These are phyloP conservation scores for Girardia tigrina DNA, from an alignment of 2,888 invertebrate species.

Conservation along the genomic window DNA sequence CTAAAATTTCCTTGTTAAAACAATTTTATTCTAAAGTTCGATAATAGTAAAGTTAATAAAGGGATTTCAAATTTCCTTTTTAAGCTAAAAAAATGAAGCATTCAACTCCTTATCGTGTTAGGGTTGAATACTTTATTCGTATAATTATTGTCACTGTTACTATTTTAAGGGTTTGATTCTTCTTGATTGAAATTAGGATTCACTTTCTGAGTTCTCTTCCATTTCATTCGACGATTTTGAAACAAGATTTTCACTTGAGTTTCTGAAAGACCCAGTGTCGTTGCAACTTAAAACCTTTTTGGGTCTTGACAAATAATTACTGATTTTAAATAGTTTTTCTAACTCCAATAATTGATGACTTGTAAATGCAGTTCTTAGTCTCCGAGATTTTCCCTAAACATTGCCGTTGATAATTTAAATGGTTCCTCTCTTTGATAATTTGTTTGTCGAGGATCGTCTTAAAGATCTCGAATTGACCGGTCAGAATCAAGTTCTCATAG, in stretches of 20 bases:
- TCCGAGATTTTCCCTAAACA: slow-evolving; percentile 59
- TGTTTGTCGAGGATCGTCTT: too few relatives aligned
- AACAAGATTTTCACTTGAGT: slow-evolving; percentile 99
- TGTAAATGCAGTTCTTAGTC: slow-evolving; percentile 94
- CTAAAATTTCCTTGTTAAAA: too few relatives aligned
- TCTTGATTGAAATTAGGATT: neutral
- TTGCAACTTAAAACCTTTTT: slow-evolving; percentile 96
- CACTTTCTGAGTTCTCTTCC: slow-evolving; percentile 60
- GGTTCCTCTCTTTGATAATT: too few relatives aligned
- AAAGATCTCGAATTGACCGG: too few relatives aligned
- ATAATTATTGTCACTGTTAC: slow-evolving; percentile 10
- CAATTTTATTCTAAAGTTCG: too few relatives aligned
- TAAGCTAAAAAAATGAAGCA: too few relatives aligned
- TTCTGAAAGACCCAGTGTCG: slow-evolving; percentile 87
- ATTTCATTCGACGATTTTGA: slow-evolving; percentile 93
- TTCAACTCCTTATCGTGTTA: too few relatives aligned
- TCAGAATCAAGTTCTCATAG: too few relatives aligned
- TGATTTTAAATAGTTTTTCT: slow-evolving; percentile 94
- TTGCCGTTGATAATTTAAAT: slow-evolving; percentile 6
- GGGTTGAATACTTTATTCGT: too few relatives aligned
- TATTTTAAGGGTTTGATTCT: slow-evolving; percentile 2
- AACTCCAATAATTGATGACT: slow-evolving; percentile 87
- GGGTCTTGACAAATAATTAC: slow-evolving; percentile 92
- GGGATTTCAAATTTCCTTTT: too few relatives aligned
- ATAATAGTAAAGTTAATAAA: too few relatives aligned